These are phyloP conservation scores for Protomyctophum bolini DNA, from an alignment of 2,113 vertebrate genomes.

Conservation along the genomic window DNA sequence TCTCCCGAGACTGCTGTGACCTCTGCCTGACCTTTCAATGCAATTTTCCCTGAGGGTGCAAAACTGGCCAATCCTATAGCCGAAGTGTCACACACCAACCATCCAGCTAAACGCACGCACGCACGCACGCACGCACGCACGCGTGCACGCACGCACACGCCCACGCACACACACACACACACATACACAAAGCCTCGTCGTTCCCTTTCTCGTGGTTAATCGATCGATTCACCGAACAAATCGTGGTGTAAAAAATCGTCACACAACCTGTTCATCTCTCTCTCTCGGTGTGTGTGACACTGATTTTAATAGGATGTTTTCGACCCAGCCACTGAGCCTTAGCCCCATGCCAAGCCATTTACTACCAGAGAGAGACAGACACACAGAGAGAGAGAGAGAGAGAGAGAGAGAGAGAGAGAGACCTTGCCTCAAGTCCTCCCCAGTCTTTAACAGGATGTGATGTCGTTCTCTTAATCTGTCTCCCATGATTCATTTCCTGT, in stretches of 20 bases:
- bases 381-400: constrained; percentile 18
- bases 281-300: constrained; percentile 44
- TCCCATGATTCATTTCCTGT: constrained; percentile 73
- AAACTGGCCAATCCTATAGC: constrained; percentile 5
- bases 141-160: neutral
- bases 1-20: constrained; percentile 42
- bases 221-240: too few relatives aligned
- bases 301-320: constrained; percentile 62
- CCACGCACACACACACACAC: too few relatives aligned
- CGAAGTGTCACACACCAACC: too few relatives aligned
- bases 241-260: constrained; percentile 32
- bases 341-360: constrained; percentile 34
- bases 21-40: constrained; percentile 47
- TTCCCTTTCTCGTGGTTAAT: too few relatives aligned
- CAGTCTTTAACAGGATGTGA: constrained; percentile 71
- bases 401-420: constrained; percentile 28
- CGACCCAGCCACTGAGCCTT: constrained; percentile 50
- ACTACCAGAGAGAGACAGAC: constrained; percentile 38
- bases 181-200: constrained; percentile 14
- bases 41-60: constrained; percentile 41
- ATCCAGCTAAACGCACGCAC: neutral
- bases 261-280: constrained; percentile 18
- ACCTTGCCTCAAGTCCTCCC: constrained; percentile 66
- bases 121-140: neutral
- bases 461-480: constrained; percentile 71